Evolutionary conservation across 2,113 vertebrate genomes (phyloP), one percentile per base, ranked within the genome.

Genomic region (Upupa epops): DNA sequence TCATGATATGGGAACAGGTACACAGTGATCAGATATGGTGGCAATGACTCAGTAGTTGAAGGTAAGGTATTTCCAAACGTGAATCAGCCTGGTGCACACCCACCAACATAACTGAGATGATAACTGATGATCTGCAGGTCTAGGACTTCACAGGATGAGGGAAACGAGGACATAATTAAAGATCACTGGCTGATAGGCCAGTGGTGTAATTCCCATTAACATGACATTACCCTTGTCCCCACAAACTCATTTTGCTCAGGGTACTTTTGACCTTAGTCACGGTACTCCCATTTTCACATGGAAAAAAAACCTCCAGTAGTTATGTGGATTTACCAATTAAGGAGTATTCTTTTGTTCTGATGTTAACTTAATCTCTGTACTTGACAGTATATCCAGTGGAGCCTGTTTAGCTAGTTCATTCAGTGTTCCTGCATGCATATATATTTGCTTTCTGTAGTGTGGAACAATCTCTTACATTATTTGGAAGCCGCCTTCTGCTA

Each of bases 1-100:
- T 64, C 52, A 24, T 16, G 18, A 9, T 24, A 6, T 14, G 24
- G 6, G 7, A 3, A 5, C 42, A 16, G 17, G 9, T 8, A 40
- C 20, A 9, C 1, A 1, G 5, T 24, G 21, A 25, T 37, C 1
- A 2, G 26, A 48, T 10, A 45, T 15, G 21, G 4, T 3, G 25
- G 34, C 70, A 82, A 15, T 37, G 40, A 48, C 17, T 56, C 6
- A 1, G 16, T 21, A 17, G 46, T 42, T 60, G 32, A 12, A 77
- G 4, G 20, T 1, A 16, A 46, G 3, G 3, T 28, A 0, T 32
- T 61, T 82, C 40, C 66, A 52, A 40, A n/a, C 8, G 11, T 79
- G 24, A 80, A 71, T 49, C 4, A 8, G 12, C 18, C 9, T 46
- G 40, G 29, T 29, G 17, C 29, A 13, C 49, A 64, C 5, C 11